These are phyloP conservation scores for Recurvirostra avosetta DNA, from an alignment of 2,113 vertebrate species.

Conservation along the genomic window DNA sequence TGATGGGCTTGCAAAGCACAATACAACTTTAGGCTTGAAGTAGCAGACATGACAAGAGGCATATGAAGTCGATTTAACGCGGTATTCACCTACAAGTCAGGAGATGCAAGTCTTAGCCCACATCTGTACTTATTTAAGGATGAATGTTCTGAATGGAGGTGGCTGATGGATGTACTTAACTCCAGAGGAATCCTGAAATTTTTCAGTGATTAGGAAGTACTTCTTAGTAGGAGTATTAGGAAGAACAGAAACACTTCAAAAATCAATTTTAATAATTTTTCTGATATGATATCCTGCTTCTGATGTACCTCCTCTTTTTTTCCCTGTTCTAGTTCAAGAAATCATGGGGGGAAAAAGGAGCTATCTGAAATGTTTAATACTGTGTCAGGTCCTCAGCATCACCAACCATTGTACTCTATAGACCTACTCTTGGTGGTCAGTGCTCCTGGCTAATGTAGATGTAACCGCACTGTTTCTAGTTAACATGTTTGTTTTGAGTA, in stretches of 20 bases:
- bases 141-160: background rate
- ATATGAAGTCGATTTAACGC: background rate
- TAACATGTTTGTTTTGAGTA: background rate
- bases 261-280: background rate
- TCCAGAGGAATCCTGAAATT: background rate
- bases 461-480: background rate
- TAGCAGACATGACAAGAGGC: background rate
- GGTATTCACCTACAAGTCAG: background rate
- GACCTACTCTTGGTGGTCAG: background rate
- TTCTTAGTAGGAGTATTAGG: background rate
- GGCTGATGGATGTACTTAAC: background rate
- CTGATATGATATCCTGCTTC: background rate
- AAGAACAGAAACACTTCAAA: background rate
- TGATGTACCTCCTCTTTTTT: background rate
- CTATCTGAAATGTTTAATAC: background rate
- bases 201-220: background rate
- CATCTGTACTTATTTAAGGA: background rate
- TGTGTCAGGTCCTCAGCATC: background rate
- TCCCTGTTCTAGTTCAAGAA: background rate
- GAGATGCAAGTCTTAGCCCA: background rate
- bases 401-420: fast-evolving
- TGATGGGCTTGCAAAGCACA: background rate
- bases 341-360: background rate
- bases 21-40: background rate
- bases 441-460: background rate